These are phyloP conservation scores for Rutpela maculata DNA, from an alignment of 2,888 invertebrate genomes.

Conservation along the genomic window DNA sequence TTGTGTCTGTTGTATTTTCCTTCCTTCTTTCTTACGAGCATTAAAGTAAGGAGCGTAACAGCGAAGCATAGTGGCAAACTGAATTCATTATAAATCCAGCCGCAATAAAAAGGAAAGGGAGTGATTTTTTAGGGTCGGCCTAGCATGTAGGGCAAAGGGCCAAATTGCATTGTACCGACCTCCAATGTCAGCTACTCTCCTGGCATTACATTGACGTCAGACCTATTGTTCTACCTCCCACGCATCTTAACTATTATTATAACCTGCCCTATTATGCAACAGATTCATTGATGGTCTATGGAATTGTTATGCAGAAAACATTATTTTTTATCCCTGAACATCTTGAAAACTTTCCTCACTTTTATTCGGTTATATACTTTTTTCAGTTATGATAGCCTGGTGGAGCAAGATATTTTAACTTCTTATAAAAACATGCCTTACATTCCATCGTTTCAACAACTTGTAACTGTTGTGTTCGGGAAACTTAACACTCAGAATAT, in stretches of 20 bases:
- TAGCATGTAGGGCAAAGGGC: conserved; percentile 30
- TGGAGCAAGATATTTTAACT: conserved; percentile 28
- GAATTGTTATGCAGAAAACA: conserved; percentile 19
- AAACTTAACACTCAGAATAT: no score
- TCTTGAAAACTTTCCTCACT: not conserved
- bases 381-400: conserved; percentile 27
- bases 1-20: not conserved
- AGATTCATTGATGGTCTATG: conserved; percentile 32
- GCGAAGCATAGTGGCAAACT: not conserved
- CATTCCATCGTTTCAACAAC: not conserved
- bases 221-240: conserved; percentile 60
- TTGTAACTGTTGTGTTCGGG: no score
- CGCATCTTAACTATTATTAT: conserved; percentile 52
- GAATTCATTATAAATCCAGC: conserved; percentile 1
- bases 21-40: not conserved
- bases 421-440: conserved; percentile 31
- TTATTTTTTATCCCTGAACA: not conserved
- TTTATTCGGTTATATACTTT: not conserved
- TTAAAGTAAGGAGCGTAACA: not conserved
- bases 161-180: conserved; percentile 25
- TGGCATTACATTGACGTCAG: conserved; percentile 42
- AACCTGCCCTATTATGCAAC: conserved; percentile 53
- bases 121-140: conserved; percentile 27
- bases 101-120: conserved; percentile 17
- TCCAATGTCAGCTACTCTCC: conserved; percentile 19